Evolutionary conservation across 64 coral and sea anemone species (phyloP).

Genomic region (Astreopora myriophthalma): DNA sequence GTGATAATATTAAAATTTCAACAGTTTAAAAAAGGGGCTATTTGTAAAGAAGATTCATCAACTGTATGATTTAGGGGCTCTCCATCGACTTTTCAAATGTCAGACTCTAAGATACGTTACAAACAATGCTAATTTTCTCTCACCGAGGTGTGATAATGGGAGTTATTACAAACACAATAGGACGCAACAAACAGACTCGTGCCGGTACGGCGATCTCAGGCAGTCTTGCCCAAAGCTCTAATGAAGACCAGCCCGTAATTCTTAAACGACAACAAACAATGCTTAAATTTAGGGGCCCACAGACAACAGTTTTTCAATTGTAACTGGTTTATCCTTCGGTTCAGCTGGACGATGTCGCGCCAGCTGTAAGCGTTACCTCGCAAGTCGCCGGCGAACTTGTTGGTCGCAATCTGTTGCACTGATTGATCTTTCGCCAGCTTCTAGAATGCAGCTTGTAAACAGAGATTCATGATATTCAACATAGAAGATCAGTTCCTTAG

Average conservation of each 20-base stretch:
- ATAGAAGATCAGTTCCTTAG: slow-evolving; percentile 38
- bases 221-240: no score
- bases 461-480: neutral
- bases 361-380: neutral
- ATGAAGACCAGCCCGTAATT: neutral
- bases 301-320: neutral
- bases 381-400: neutral
- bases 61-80: neutral
- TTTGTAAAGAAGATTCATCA: neutral
- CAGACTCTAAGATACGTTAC: neutral
- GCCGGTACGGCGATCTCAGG: neutral
- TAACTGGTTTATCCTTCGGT: neutral
- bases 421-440: neutral
- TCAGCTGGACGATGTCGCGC: neutral
- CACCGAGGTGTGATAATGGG: neutral
- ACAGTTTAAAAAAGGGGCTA: neutral
- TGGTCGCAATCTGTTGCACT: neutral
- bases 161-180: neutral
- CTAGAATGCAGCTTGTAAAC: neutral
- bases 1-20: neutral
- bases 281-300: neutral
- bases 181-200: neutral
- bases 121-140: neutral
- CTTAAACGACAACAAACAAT: neutral
- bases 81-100: neutral